phyloP scores from a whole-genome alignment of 2,113 vertebrate species.

The Triplophysa tibetana region DNA sequence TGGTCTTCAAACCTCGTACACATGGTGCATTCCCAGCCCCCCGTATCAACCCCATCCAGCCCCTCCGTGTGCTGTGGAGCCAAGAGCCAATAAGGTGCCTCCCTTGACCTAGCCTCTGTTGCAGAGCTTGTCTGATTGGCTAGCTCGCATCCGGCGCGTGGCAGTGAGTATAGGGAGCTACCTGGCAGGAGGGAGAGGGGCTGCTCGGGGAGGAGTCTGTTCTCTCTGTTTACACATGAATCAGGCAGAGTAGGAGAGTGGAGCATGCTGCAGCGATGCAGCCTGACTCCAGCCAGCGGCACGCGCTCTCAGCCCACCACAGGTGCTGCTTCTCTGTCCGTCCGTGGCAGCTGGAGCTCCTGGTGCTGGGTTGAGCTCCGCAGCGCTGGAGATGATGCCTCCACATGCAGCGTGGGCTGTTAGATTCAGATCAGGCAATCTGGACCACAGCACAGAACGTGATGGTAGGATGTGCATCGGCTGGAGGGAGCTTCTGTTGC shows the following conservation, averaged over 20 bases:
- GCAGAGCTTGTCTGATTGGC: slow-evolving; percentile 60
- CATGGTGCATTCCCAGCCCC: slow-evolving; percentile 63
- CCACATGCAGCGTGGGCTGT: slow-evolving; percentile 38
- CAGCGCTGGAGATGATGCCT: not conserved
- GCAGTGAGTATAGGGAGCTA: slow-evolving; percentile 51
- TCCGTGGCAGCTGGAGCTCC: slow-evolving; percentile 28
- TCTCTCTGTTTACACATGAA: slow-evolving; percentile 49
- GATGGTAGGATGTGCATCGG: slow-evolving; percentile 39
- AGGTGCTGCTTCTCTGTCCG: slow-evolving; percentile 4
- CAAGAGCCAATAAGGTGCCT: slow-evolving; percentile 57
- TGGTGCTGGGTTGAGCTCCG: slow-evolving; percentile 22
- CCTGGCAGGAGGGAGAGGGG: slow-evolving; percentile 53
- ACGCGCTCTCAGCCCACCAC: slow-evolving; percentile 19
- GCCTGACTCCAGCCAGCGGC: slow-evolving; percentile 15
- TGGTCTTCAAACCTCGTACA: slow-evolving; percentile 70
- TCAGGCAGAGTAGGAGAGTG: slow-evolving; percentile 48
- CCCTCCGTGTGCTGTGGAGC: slow-evolving; percentile 50
- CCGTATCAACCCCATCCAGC: slow-evolving; percentile 51
- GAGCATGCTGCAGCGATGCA: slow-evolving; percentile 47
- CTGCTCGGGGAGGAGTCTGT: slow-evolving; percentile 10
- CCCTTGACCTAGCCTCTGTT: slow-evolving; percentile 47
- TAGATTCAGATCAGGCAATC: slow-evolving; percentile 43
- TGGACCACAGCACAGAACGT: slow-evolving; percentile 47
- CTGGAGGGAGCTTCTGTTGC: slow-evolving; percentile 33
- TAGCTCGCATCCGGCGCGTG: slow-evolving; percentile 46